Evolutionary conservation across 2,113 vertebrate species (phyloP).

Genomic region (Prolemur simus): DNA sequence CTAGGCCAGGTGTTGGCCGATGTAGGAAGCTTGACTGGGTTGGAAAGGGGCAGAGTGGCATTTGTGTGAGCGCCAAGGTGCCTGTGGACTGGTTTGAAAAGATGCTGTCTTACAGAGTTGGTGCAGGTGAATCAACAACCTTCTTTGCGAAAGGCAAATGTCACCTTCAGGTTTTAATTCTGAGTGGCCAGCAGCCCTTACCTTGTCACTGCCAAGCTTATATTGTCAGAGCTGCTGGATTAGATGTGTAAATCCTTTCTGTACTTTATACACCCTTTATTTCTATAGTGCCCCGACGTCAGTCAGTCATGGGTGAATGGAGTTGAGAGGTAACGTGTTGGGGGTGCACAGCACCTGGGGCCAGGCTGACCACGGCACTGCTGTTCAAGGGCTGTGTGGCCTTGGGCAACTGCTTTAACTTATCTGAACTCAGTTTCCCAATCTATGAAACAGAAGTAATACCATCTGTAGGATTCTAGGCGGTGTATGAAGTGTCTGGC

Average conservation of each 20-base stretch:
- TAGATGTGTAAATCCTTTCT: not conserved
- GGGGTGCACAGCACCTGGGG: not conserved
- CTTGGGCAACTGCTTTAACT: not conserved
- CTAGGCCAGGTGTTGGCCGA: not conserved
- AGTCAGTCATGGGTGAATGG: not conserved
- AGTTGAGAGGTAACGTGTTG: not conserved
- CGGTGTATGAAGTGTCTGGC: not conserved
- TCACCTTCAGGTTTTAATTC: not conserved
- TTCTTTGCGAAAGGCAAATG: not conserved
- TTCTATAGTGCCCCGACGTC: not conserved
- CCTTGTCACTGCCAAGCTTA: not conserved
- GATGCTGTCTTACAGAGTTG: not conserved
- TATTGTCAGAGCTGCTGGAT: not conserved
- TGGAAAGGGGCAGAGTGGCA: not conserved
- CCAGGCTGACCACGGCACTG: accelerated
- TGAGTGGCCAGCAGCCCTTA: not conserved
- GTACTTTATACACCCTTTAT: not conserved
- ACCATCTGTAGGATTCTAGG: not conserved
- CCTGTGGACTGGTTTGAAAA: not conserved
- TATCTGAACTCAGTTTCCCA: not conserved
- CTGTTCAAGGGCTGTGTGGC: not conserved
- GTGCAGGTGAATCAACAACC: not conserved
- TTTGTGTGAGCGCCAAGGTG: not conserved
- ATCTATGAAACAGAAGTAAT: not conserved
- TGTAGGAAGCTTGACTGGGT: not conserved